These are phyloP conservation scores for Liposcelis brunnea DNA, from an alignment of 2,888 invertebrate species.

Conservation along the genomic window DNA sequence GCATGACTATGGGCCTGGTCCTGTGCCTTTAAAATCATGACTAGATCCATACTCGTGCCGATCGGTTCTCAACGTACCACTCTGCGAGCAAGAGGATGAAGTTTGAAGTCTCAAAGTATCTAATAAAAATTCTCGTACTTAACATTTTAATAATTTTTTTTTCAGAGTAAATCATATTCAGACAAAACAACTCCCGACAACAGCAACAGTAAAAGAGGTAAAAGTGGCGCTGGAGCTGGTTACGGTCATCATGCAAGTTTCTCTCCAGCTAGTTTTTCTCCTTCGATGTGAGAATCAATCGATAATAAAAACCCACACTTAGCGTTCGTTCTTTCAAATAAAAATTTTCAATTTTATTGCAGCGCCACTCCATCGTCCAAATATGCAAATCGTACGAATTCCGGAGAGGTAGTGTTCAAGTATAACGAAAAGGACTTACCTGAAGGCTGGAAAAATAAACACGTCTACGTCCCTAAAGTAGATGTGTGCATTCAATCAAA, in stretches of 20 bases:
- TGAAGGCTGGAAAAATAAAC: slow-evolving; percentile 19
- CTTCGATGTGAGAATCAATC: slow-evolving; percentile 22
- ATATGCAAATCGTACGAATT: slow-evolving; percentile 29
- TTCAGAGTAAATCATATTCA: neutral
- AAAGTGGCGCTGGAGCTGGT: slow-evolving; percentile 15
- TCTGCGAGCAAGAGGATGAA: no score
- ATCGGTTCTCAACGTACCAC: slow-evolving; percentile 25
- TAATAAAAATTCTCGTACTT: neutral
- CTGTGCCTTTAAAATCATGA: slow-evolving; percentile 46
- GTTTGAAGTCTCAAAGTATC: no score
- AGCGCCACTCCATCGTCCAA: slow-evolving; percentile 24
- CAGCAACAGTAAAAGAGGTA: neutral
- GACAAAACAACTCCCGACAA: neutral
- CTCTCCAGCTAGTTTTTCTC: slow-evolving; percentile 21
- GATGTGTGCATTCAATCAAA: slow-evolving; percentile 28
- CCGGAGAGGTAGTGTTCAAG: slow-evolving; percentile 38
- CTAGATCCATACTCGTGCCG: slow-evolving; percentile 85
- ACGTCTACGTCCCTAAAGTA: slow-evolving; percentile 34
- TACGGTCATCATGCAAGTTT: slow-evolving; percentile 16
- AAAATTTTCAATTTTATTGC: no score
- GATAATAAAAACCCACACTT: no score
- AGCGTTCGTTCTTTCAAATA: no score
- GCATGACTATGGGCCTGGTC: slow-evolving; percentile 45
- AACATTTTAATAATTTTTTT: neutral
- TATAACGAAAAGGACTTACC: slow-evolving; percentile 16